phyloP scores from a whole-genome alignment of 2,113 vertebrate genomes.

The Plotosus lineatus region DNA sequence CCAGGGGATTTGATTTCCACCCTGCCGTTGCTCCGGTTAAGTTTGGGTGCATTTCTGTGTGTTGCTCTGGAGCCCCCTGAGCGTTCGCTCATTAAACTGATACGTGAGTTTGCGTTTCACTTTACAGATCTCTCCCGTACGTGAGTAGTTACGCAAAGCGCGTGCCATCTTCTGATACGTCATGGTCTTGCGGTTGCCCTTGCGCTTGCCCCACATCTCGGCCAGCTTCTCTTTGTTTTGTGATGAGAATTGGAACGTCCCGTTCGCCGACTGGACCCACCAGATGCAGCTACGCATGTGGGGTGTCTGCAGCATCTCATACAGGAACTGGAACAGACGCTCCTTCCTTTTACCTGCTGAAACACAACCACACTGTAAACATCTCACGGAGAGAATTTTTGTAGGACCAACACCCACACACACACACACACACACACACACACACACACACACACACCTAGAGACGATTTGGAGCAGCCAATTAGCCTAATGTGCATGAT shows the following conservation, averaged over 20 bases:
- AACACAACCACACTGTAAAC: background rate
- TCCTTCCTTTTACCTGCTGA: conserved; percentile 76
- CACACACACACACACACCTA: too few relatives aligned
- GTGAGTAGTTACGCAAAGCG: conserved; percentile 75
- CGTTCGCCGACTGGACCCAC: conserved; percentile 76
- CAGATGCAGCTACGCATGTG: conserved; percentile 79
- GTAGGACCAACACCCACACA: too few relatives aligned
- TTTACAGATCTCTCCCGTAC: conserved; percentile 77
- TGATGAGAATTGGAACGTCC: conserved; percentile 80
- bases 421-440: too few relatives aligned
- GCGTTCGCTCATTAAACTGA: conserved; percentile 71
- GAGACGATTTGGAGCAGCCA: too few relatives aligned
- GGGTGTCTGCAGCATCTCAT: conserved; percentile 78
- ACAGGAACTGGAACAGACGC: conserved; percentile 80
- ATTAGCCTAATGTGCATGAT: too few relatives aligned
- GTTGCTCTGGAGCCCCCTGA: conserved; percentile 66
- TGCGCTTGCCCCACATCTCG: conserved; percentile 75
- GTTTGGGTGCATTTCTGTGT: conserved; percentile 11
- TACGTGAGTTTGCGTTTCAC: conserved; percentile 80
- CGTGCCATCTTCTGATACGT: conserved; percentile 82
- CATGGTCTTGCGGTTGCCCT: conserved; percentile 81
- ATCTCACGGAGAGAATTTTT: background rate
- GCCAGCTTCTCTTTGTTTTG: conserved; percentile 80
- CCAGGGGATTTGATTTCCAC: background rate
- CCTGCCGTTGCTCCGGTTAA: background rate